These are phyloP conservation scores for Columba janthina DNA, from an alignment of 2,113 vertebrate species.

Conservation along the genomic window DNA sequence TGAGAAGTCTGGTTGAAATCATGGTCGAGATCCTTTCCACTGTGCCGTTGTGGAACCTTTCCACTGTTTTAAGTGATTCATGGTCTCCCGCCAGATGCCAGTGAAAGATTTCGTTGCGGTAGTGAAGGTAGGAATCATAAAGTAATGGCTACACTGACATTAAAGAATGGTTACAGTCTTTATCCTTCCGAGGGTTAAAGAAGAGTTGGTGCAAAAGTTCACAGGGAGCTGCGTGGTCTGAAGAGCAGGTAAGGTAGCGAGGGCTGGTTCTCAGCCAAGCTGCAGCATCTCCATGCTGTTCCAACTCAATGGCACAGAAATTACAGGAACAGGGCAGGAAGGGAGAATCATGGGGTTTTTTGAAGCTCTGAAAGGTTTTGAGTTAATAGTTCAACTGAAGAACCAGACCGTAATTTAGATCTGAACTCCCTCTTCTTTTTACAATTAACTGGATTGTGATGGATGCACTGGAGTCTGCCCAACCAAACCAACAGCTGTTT, in stretches of 20 bases:
- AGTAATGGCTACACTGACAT: background rate
- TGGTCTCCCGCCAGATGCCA: background rate
- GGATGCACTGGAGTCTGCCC: too few relatives aligned
- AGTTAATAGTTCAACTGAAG: background rate
- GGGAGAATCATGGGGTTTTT: background rate
- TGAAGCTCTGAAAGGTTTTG: background rate
- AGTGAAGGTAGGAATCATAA: background rate
- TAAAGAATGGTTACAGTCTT: background rate
- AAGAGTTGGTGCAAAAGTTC: background rate
- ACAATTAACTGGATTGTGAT: background rate
- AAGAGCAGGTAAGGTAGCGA: background rate
- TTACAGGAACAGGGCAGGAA: background rate
- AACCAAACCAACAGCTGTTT: too few relatives aligned
- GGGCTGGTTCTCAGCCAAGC: background rate
- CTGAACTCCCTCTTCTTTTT: background rate
- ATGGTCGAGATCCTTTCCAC: background rate
- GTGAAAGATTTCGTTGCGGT: constrained; percentile 16
- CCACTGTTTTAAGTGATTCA: background rate
- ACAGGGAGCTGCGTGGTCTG: background rate
- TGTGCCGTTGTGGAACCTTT: background rate
- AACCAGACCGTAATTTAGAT: background rate
- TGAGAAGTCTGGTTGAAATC: background rate
- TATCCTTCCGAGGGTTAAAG: background rate
- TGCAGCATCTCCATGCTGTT: background rate
- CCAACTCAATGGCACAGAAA: background rate